A percentile compares a stretch with the other conserved stretches of the same genome.
Conservation (phyloP, 1,140 invertebrate species). For the Diploscapter pachys region DNA sequence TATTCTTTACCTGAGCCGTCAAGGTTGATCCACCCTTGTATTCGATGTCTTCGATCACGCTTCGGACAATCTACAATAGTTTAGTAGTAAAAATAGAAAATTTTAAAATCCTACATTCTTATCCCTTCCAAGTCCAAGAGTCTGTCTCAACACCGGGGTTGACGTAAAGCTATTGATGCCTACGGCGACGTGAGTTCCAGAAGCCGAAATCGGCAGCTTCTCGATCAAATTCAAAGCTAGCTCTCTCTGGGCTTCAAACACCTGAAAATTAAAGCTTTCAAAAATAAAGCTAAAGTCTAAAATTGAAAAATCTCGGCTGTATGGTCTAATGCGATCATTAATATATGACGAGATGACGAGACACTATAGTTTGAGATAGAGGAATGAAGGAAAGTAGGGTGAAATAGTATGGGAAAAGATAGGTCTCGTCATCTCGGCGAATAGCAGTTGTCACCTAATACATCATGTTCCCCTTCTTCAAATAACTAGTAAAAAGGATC, state of each 20-base stretch:
- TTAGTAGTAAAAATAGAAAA: not conserved
- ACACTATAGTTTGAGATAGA: too few species aligned
- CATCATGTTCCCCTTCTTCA: too few species aligned
- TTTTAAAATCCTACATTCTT: conserved; percentile 34
- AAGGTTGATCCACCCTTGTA: conserved; percentile 51
- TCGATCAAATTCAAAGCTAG: conserved; percentile 50
- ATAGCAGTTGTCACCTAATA: too few species aligned
- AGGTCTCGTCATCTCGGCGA: too few species aligned
- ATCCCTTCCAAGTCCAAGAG: conserved; percentile 48
- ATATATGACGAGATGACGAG: too few species aligned
- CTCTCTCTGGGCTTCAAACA: conserved; percentile 54
- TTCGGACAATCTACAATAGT: conserved; percentile 46
- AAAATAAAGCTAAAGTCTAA: too few species aligned
- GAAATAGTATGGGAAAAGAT: too few species aligned
- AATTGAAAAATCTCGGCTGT: too few species aligned
- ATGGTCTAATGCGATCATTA: too few species aligned
- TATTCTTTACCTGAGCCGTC: conserved; percentile 36
- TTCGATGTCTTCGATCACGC: conserved; percentile 51
- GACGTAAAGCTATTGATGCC: conserved; percentile 55
- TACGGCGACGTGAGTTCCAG: conserved; percentile 48
- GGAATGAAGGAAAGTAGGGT: too few species aligned
- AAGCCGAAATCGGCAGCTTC: conserved; percentile 46
- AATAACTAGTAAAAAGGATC: too few species aligned
- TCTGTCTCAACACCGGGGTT: conserved; percentile 45
- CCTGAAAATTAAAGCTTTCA: conserved; percentile 2